Evolutionary conservation across 2,888 invertebrate genomes (phyloP).

Genomic region (Capitulum mitella): DNA sequence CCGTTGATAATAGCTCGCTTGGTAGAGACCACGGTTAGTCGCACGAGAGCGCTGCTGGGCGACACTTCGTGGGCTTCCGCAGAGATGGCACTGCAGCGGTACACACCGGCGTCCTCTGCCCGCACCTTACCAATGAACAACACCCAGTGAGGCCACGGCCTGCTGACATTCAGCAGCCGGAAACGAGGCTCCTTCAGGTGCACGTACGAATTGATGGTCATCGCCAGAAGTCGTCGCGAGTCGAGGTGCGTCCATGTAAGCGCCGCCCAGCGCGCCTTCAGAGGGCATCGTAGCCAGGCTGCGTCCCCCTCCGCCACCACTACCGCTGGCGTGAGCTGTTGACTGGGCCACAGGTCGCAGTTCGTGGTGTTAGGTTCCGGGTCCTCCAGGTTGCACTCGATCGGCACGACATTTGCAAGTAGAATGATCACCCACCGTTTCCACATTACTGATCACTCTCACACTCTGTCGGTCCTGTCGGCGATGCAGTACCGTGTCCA

Average conservation of each 20-base stretch:
- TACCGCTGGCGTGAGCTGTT: not conserved
- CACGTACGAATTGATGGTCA: conserved; percentile 18
- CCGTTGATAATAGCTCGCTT: not conserved
- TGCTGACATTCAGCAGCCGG: not conserved
- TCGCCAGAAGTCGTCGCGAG: not conserved
- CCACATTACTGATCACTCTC: no score
- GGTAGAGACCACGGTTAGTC: not conserved
- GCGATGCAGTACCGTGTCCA: no score
- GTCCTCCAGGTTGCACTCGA: not conserved
- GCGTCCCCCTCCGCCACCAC: not conserved
- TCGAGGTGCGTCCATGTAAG: not conserved
- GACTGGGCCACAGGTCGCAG: not conserved
- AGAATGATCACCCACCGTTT: not conserved
- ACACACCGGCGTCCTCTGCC: not conserved
- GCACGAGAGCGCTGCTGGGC: not conserved
- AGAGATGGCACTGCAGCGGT: not conserved
- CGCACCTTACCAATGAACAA: not conserved
- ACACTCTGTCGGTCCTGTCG: no score
- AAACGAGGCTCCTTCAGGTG: not conserved
- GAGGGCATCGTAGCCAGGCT: not conserved
- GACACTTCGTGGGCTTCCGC: not conserved
- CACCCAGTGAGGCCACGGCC: not conserved
- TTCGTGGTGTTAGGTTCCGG: not conserved
- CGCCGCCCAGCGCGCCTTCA: not conserved
- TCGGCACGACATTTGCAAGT: not conserved